Percentiles rank a stretch among this genome's conserved stretches.
Conservation (phyloP, 2,797 vertebrate species). For the Periophthalmus magnuspinnatus region DNA sequence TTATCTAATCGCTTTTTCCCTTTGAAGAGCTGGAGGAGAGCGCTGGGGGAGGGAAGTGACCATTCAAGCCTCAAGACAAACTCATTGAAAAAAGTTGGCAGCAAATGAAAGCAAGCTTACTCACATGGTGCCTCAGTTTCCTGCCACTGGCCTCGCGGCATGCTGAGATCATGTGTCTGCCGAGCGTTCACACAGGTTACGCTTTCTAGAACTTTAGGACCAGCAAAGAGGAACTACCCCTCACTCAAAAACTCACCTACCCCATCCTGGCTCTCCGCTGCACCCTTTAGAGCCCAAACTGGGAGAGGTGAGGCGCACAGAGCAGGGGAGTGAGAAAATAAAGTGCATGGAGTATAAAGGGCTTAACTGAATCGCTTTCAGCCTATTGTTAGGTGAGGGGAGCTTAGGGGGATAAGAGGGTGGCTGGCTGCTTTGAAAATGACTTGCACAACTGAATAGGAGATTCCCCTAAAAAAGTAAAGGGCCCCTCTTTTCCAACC, state of each 20-base stretch:
- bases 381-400: slow-evolving; percentile 94
- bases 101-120: slow-evolving; percentile 81
- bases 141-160: slow-evolving; percentile 79
- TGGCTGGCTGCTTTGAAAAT: slow-evolving; percentile 96
- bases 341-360: slow-evolving; percentile 94
- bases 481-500: slow-evolving; percentile 68
- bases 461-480: slow-evolving; percentile 82
- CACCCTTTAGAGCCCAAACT: slow-evolving; percentile 76
- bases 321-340: slow-evolving; percentile 88
- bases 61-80: slow-evolving; percentile 79
- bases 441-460: slow-evolving; percentile 94
- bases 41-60: slow-evolving; percentile 76
- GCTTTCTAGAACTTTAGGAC: slow-evolving; percentile 81
- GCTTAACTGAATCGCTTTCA: slow-evolving; percentile 97
- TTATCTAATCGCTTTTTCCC: slow-evolving; percentile 77
- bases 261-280: slow-evolving; percentile 41
- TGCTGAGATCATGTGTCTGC: slow-evolving; percentile 87
- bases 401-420: slow-evolving; percentile 95
- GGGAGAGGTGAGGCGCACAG: slow-evolving; percentile 58
- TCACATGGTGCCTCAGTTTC: slow-evolving; percentile 82
- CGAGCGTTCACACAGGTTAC: slow-evolving; percentile 83
- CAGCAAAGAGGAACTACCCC: slow-evolving; percentile 80
- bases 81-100: slow-evolving; percentile 85
- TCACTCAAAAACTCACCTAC: slow-evolving; percentile 50
- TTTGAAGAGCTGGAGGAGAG: slow-evolving; percentile 76